Evolutionary conservation across 2,888 invertebrate species (phyloP).

Genomic region (Lymantria dispar): DNA sequence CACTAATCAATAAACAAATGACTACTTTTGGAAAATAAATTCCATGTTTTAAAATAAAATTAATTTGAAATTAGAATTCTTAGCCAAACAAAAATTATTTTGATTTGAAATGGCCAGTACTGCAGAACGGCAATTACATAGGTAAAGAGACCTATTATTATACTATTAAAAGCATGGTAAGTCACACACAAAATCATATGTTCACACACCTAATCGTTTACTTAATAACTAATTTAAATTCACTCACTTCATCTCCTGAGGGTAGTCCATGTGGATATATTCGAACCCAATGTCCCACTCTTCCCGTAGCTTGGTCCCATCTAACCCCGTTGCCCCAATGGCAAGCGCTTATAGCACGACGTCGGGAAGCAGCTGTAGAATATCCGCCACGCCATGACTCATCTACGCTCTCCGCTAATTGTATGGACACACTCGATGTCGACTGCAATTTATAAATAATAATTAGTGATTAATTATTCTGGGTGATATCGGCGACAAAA

Average conservation of each 20-base stretch:
- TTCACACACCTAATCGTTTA: background rate
- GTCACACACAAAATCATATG: no score
- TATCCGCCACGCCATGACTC: conserved; percentile 73
- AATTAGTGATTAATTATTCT: no score
- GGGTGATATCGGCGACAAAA: no score
- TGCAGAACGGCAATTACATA: no score
- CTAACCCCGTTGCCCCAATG: conserved; percentile 88
- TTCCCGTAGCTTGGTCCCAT: conserved; percentile 84
- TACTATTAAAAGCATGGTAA: no score
- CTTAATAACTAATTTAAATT: background rate
- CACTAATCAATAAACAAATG: no score
- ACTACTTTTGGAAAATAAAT: no score
- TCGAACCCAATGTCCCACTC: conserved; percentile 89
- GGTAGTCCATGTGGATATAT: conserved; percentile 85
- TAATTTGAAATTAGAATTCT: no score
- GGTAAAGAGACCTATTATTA: no score
- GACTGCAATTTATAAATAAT: conserved; percentile 38
- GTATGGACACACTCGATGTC: conserved; percentile 40
- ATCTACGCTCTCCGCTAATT: conserved; percentile 58
- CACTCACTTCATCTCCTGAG: conserved; percentile 55
- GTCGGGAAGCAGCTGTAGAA: conserved; percentile 66
- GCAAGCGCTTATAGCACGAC: conserved; percentile 61
- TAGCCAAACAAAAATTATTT: no score
- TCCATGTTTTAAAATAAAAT: no score
- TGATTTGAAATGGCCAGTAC: no score